phyloP scores from a whole-genome alignment of 2,113 vertebrate genomes.

The Amazona vittata region DNA sequence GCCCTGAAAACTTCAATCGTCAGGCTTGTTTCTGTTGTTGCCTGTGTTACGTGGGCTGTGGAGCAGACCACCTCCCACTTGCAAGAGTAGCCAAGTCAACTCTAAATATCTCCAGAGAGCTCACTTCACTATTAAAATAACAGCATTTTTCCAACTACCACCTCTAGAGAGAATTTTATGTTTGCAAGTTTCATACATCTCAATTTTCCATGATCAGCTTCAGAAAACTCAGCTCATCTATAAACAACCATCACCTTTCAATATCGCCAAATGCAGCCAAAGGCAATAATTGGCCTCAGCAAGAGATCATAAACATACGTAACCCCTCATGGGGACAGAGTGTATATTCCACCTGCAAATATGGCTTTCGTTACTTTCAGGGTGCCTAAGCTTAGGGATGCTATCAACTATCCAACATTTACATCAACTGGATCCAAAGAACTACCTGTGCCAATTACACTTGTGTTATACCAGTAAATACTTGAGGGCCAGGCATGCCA shows the following conservation, averaged over 20 bases:
- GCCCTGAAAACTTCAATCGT: background rate
- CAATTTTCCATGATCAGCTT: background rate
- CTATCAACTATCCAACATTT: background rate
- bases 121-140: background rate
- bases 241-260: background rate
- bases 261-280: background rate
- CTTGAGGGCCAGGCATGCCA: background rate
- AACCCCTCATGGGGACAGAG: background rate
- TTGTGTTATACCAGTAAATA: background rate
- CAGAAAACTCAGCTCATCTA: background rate
- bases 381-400: background rate
- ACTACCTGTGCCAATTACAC: background rate
- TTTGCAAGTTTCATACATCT: background rate
- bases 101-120: background rate
- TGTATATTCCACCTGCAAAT: background rate
- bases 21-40: background rate
- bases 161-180: background rate
- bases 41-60: fast-evolving
- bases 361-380: background rate
- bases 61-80: background rate
- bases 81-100: background rate
- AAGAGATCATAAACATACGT: background rate
- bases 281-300: background rate
- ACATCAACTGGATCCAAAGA: background rate
- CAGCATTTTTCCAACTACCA: background rate